phyloP scores from a whole-genome alignment of 2,113 vertebrate species.

The Pampusana beccarii region DNA sequence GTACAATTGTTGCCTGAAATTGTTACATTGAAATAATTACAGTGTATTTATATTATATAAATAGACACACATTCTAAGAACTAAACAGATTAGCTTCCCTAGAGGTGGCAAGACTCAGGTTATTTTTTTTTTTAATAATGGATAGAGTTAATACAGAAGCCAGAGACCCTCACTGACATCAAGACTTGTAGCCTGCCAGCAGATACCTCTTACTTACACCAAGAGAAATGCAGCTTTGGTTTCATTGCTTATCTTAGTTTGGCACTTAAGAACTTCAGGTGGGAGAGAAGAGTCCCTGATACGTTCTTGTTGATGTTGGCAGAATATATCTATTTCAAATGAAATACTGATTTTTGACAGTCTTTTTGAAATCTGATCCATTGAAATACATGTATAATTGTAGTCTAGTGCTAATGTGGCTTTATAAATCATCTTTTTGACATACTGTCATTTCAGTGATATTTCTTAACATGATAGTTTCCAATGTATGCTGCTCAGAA shows the following conservation, averaged over 20 bases:
- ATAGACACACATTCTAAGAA: background rate
- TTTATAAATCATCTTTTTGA: conserved; percentile 3
- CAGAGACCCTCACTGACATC: background rate
- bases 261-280: background rate
- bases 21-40: too few species aligned
- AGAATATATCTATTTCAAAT: background rate
- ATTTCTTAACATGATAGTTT: conserved; percentile 20
- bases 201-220: background rate
- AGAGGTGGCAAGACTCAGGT: background rate
- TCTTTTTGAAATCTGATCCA: background rate
- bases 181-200: background rate
- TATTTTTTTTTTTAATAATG: background rate
- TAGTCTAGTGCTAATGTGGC: background rate
- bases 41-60: background rate
- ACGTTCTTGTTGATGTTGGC: background rate
- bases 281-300: background rate
- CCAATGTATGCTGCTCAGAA: background rate
- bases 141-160: background rate
- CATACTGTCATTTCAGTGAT: background rate
- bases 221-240: background rate
- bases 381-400: background rate
- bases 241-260: background rate
- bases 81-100: background rate
- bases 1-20: background rate
- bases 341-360: background rate